Evolutionary conservation across 2,888 invertebrate genomes (phyloP), one percentile per base, ranked within the genome.

Genomic region (Habroteleia sp.): DNA sequence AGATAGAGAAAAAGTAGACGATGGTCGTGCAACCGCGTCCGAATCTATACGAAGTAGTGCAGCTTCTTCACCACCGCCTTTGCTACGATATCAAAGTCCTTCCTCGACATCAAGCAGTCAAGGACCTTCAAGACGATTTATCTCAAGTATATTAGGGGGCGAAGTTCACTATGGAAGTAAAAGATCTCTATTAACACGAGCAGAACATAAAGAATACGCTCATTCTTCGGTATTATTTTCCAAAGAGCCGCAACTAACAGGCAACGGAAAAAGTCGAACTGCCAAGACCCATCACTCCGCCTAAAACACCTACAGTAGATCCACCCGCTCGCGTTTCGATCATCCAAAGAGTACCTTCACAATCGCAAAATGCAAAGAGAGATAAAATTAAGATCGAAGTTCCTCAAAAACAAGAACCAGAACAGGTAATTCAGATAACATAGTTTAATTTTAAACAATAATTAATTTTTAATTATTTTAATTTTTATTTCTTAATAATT

Each of bases 101-200:
- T 77, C 81, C 11, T 74, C 79, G 29, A 78, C 79, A 5, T 80
- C 85, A 0, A 78, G 75, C 56, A 80, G 69, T 52, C 66, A 82
- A 14, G 78, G 83, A 33, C 90, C 91, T 25, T 91, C 92, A 0
- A 89, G 92, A 35, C 91, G 94, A 77, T 95, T 95, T 84, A 93
- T 94, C 75, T 95, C 95, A 13, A 95, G 95, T 11, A 94, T 95
- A 82, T 91, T 95, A 20, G 95, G 95, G 17, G 95, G 95, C 11
- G 94, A 94, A 82, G 91, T 94, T 35, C 95, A 95, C 2, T 95
- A 95, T 81, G 94, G 94, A n/a, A 94, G 94, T 81, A 90, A 93
- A 81, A 92, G 93, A 39, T 93, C 94, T 85, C 93, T 95, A 1
- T 90, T 94, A n/a, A 95, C 95, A 41, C 92, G 93, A 83, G 95